A percentile compares a stretch with the other conserved stretches of the same genome.
Conservation (phyloP, 2,113 vertebrate genomes). For the Taxidea taxus region DNA sequence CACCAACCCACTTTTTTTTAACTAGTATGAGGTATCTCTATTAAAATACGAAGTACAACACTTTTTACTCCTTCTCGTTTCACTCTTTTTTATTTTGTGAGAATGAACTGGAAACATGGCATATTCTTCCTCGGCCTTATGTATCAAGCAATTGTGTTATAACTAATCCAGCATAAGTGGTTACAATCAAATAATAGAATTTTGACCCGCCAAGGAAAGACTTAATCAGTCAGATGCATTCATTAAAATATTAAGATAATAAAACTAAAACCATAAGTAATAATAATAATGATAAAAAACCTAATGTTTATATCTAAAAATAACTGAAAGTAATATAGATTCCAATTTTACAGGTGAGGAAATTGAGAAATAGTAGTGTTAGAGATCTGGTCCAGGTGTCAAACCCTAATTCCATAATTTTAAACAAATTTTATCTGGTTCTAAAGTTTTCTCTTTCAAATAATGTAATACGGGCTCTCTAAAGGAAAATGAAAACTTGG, state of each 20-base stretch:
- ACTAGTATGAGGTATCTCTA: not conserved
- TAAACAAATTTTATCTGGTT: not conserved
- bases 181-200: not conserved
- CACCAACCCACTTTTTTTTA: not conserved
- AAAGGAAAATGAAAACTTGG: not conserved
- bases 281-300: not conserved
- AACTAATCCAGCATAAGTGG: not conserved
- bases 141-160: not conserved
- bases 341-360: not conserved
- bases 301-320: not conserved
- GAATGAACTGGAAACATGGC: not conserved
- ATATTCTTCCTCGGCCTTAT: not conserved
- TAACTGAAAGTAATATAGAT: not conserved
- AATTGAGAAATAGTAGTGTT: not conserved
- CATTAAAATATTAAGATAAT: not conserved
- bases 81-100: not conserved
- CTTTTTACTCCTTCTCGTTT: not conserved
- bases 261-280: not conserved
- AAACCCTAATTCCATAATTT: not conserved
- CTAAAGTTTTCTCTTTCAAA: not conserved
- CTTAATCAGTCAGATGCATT: not conserved
- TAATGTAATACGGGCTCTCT: not conserved
- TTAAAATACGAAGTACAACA: not conserved
- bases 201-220: not conserved
- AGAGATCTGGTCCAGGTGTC: not conserved